Evolutionary conservation across 2,888 invertebrate species (phyloP), one percentile per base, ranked within the genome.

Genomic region (Macrophya alboannulata): DNA sequence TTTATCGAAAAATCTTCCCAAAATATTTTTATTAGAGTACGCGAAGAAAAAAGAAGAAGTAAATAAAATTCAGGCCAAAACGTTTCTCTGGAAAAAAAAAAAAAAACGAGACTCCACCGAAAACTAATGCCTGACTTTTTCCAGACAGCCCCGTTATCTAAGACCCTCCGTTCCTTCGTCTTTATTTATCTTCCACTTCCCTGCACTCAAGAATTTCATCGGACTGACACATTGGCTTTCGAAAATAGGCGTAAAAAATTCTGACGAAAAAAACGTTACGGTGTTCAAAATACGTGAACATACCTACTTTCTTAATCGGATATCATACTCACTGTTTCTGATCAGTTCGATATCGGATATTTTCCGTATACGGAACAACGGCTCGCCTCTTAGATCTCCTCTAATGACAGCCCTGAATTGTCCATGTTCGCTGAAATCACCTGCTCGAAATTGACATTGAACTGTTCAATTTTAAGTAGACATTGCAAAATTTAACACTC

Each of bases 371-470:
- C 83, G 83, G 43, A 83, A 83, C 21, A 83, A 17, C 12, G 83
- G 82, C 77, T 86, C 76, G 86, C 86, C 86, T 86, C 85, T 85
- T 85, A 87, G 71, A 84, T 90, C 88, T 51, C 87, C 88, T 43
- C 86, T 86, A 55, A 87, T 86, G 25, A 87, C 81, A 15, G 87
- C 68, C 4, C 79, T 59, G 40, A 88, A 74, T 37, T 87, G 88
- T 72, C 79, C 85, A 25, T 88, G 89, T 6, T 88, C 86, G 77
- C 84, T 86, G 17, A 88, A 62, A 48, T 89, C 88, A 0, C 86
- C 87, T n/a, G 87, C 88, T 89, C 31, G 48, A 21, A 21, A 85
- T 51, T 55, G 9, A 31, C 17, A 2, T 25, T 2, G 1, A 48
- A 5, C 48, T 45, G 15, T 76, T 48, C 12, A 76, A 25, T 48